phyloP scores from a whole-genome alignment of 92 coral and sea anemone species.

The Epizoanthus illoricatus region DNA sequence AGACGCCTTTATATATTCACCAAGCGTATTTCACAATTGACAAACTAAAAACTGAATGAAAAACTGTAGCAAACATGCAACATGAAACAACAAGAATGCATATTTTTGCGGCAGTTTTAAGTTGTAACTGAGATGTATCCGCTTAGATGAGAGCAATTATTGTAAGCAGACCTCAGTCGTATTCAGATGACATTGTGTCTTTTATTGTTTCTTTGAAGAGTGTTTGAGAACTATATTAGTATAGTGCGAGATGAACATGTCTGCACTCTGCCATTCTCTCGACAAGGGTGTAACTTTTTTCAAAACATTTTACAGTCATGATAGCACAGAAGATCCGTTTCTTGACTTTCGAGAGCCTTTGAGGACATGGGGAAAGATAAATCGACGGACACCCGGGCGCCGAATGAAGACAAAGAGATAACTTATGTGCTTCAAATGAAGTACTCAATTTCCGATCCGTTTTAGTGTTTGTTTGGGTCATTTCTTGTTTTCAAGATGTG shows the following conservation, averaged over 20 bases:
- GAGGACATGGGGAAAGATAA: conserved; percentile 30
- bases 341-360: conserved; percentile 34
- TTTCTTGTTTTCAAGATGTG: conserved; percentile 11
- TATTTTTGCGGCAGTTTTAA: not conserved
- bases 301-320: not conserved
- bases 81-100: not conserved
- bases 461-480: conserved; percentile 35
- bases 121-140: conserved; percentile 11
- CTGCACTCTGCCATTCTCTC: not conserved
- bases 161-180: not conserved
- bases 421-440: conserved; percentile 34
- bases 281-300: not conserved
- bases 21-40: not conserved
- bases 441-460: conserved; percentile 37
- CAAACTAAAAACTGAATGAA: not conserved
- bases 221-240: not conserved
- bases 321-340: conserved; percentile 32
- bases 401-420: conserved; percentile 25
- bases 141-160: not conserved
- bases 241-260: not conserved
- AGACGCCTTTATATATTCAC: not conserved
- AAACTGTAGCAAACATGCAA: not conserved
- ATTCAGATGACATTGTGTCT: conserved; percentile 1
- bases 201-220: conserved; percentile 4
- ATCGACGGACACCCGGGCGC: conserved; percentile 28